Conservation (phyloP, 2,797 vertebrate genomes). For the Myripristis murdjan region DNA sequence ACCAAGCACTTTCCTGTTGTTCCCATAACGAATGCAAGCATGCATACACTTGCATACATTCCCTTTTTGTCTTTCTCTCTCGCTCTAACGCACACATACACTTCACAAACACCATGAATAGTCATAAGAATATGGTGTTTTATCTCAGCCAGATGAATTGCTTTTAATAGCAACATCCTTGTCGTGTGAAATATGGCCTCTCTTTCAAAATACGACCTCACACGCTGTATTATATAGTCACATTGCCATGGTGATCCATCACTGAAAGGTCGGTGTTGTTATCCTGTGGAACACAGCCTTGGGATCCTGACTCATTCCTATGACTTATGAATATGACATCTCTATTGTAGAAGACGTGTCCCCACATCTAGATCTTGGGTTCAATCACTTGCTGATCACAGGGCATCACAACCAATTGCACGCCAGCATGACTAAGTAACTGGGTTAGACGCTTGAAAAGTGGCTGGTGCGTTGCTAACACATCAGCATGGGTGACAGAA, state of each 20-base stretch:
- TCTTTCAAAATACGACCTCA: conserved; percentile 9
- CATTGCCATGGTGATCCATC: conserved; percentile 47
- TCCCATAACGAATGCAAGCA: conserved; percentile 20
- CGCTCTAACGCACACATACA: conserved; percentile 2
- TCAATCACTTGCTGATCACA: conserved; percentile 18
- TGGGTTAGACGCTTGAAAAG: background rate
- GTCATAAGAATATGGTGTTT: conserved; percentile 52
- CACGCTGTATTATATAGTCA: conserved; percentile 21
- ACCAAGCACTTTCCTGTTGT: conserved; percentile 7
- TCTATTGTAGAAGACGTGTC: background rate
- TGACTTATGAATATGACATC: conserved; percentile 4
- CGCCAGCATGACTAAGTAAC: background rate
- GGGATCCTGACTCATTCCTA: conserved; percentile 1
- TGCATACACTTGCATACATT: conserved; percentile 6
- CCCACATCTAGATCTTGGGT: background rate
- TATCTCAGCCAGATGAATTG: conserved; percentile 39
- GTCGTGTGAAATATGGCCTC: conserved; percentile 31
- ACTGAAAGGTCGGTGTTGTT: conserved; percentile 15
- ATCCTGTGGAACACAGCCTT: conserved; percentile 14
- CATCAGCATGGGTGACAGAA: background rate
- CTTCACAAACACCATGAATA: conserved; percentile 45
- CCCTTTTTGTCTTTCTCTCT: background rate
- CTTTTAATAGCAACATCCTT: conserved; percentile 29
- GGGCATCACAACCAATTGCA: background rate
- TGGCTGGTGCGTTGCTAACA: background rate